Base-by-base conservation (phyloP, 2,888 invertebrate species). In the Poecilus cupreus region DNA sequence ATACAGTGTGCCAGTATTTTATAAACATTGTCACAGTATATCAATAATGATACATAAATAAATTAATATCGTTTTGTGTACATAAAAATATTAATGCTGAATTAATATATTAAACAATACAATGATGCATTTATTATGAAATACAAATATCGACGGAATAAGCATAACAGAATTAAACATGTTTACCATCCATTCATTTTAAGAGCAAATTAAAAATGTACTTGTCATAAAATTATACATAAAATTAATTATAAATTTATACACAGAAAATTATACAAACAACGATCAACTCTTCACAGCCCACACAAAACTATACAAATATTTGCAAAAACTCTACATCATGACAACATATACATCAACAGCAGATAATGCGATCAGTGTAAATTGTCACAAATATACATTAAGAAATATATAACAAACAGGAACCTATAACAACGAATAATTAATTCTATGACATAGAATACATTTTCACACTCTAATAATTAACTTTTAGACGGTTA, bases 361-460 rank as follows among this genome's bases (percentile, higher is more conserved):
- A 24, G n/a, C 64, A 51, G 20, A 16, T 3, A n/a, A 51, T 32
- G 16, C 70, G 18, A 51, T 68, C 37, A 26, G 37, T 37, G 49
- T 49, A 70, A 70, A 70, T 10, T 4, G 39, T 51, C 79, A 79
- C 51, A 70, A 60, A 46, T 79, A 79, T 79, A 70, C 68, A 64
- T 78, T 78, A 78, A 43, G 78, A 78, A 80, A 80, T 80, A 80
- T 72, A 70, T 72, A 80, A 72, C 64, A 68, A 79, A 79, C 80
- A 80, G 80, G 80, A 80, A 80, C 80, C 80, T 72, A 80, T 80
- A 80, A 80, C 80, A 80, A 79, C 70, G 70, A 72, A 72, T 68
- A 43, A 78, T 80, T 80, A 80, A 80, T 80, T 80, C 80, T 80
- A 80, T 80, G 80, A 80, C 80, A 80, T 80, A 80, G 80, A 80